Percentiles rank a stretch among this genome's conserved stretches.
Evolutionary conservation across 2,113 vertebrate genomes (phyloP).

Genomic region (Phalacrocorax brasilianus): DNA sequence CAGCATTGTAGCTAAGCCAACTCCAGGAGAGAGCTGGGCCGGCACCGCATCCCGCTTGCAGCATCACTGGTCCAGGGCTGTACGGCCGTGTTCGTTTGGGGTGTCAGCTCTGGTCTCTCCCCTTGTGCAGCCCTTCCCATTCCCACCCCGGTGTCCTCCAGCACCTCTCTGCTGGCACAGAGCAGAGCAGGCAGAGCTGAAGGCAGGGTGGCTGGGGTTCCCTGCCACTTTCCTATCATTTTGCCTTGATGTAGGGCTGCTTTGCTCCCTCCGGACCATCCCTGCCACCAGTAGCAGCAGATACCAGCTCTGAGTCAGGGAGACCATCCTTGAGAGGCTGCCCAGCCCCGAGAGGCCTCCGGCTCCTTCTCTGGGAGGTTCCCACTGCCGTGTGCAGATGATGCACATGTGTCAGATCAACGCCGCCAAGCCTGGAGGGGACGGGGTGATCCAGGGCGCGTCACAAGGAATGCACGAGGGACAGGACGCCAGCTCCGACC

Average conservation of each 20-base stretch:
- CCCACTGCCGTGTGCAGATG: neutral
- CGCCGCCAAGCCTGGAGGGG: neutral
- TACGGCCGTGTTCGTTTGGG: fast-evolving
- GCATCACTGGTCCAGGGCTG: neutral
- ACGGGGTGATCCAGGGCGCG: neutral
- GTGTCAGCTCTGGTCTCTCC: neutral
- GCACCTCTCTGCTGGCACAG: neutral
- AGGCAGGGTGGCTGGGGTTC: fast-evolving
- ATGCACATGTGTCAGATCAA: neutral
- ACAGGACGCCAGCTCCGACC: neutral
- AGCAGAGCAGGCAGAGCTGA: neutral
- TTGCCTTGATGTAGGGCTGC: neutral
- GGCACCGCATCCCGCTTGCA: fast-evolving
- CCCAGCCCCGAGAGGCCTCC: fast-evolving
- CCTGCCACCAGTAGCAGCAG: neutral
- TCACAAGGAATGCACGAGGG: neutral
- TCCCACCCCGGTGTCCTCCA: neutral
- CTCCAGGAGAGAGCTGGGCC: neutral
- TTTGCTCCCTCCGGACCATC: neutral
- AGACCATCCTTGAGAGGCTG: neutral
- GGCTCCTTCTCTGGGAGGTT: neutral
- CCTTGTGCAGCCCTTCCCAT: neutral
- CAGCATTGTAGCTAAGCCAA: neutral
- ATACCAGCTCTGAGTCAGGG: fast-evolving
- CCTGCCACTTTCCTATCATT: neutral